Conservation (phyloP, 2,797 vertebrate species). For the Sus cebifrons region DNA sequence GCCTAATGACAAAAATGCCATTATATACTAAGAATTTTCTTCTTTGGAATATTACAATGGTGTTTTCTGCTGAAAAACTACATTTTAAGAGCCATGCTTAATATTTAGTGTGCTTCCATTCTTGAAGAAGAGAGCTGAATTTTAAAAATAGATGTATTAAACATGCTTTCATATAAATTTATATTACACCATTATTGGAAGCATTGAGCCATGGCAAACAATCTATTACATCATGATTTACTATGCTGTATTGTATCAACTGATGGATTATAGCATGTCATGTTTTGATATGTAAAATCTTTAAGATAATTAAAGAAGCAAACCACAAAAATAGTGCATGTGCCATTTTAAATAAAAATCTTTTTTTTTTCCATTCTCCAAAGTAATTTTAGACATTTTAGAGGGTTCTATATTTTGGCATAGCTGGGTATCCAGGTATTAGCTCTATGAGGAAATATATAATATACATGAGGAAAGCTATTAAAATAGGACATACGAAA, state of each 20-base stretch:
- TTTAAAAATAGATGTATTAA: constrained; percentile 41
- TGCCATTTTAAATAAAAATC: not conserved
- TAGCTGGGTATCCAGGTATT: not conserved
- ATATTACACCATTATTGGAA: constrained; percentile 56
- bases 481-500: not conserved
- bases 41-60: constrained; percentile 22
- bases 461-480: not conserved
- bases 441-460: not conserved
- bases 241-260: constrained; percentile 33
- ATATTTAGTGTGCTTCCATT: constrained; percentile 52
- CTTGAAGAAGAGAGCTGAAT: not conserved
- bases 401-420: not conserved
- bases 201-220: constrained; percentile 38
- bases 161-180: constrained; percentile 58
- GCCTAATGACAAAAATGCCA: constrained; percentile 54
- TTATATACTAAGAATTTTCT: constrained; percentile 41
- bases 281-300: constrained; percentile 65
- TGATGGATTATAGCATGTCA: constrained; percentile 57
- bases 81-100: not conserved
- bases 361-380: not conserved
- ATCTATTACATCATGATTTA: constrained; percentile 70
- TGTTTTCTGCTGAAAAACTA: not conserved
- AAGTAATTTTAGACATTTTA: constrained; percentile 33
- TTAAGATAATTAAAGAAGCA: constrained; percentile 60
- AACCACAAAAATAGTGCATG: constrained; percentile 46